Evolutionary conservation across 2,797 vertebrate species (phyloP), one percentile per base, ranked within the genome.

Genomic region (Accipiter minullus): DNA sequence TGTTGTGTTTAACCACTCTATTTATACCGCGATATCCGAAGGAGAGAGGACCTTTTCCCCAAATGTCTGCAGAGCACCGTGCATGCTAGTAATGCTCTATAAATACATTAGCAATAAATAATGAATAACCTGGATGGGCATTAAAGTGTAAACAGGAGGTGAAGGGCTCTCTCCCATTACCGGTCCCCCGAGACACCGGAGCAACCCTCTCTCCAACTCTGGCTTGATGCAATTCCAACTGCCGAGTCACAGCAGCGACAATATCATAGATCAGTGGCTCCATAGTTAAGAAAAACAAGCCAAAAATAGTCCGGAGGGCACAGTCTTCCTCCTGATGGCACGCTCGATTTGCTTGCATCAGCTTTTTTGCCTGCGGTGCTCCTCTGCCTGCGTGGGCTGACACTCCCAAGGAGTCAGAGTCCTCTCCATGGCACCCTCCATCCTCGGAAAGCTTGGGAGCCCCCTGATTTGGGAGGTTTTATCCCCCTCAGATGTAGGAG

Each of bases 21-120:
- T 53, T 74, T 64, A 60, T 66, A 19, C 27, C 3, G 0, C 2
- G 3, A 2, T 34, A 29, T 38, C 80, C 2, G 0, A 71, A 84
- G 92, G 83, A 86, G 76, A 76, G 63, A 71, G 47, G 80, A 67
- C 77, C 90, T 84, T 80, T 48, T n/a, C 77, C 75, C 60, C 62
- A 6, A 67, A 55, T 1, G 64, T 34, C 73, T 63, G 66, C 90
- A 63, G 50, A 90, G 92, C 80, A 26, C 79, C 0, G 8, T 19
- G 76, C 16, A 1, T 11, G 77, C 89, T 85, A 13, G 40, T 47
- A 68, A 73, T 29, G 89, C 77, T 92, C 95, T 97, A 97, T 96
- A 97, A 97, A 97, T 97, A 97, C 95, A 14, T 59, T 4, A 73
- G 72, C 81, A 85, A 93, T 97, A 93, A 97, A 97, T 97, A 97